Evolutionary conservation across 2,888 invertebrate genomes (phyloP).

Genomic region (Dasypogon diadema): DNA sequence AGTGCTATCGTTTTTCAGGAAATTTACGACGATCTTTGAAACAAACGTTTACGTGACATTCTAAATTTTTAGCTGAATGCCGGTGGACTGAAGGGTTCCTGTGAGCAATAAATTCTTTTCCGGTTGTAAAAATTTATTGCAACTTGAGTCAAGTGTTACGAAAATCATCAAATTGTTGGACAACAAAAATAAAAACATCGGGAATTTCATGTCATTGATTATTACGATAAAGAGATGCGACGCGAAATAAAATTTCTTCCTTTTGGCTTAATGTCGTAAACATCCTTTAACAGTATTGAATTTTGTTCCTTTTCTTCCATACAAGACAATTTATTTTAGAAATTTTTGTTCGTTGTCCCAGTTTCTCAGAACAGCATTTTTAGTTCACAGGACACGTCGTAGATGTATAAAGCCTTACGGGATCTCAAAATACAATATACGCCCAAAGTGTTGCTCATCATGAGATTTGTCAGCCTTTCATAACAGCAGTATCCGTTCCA

Average conservation of each 20-base stretch:
- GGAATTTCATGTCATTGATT: constrained; percentile 7
- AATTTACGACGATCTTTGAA: constrained; percentile 23
- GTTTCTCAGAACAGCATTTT: too few species aligned
- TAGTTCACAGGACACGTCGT: too few species aligned
- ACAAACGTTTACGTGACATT: constrained; percentile 45
- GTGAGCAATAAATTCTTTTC: constrained; percentile 38
- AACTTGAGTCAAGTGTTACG: constrained; percentile 27
- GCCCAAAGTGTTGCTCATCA: too few species aligned
- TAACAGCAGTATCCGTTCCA: too few species aligned
- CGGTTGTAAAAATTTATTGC: constrained; percentile 42
- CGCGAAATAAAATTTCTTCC: background rate
- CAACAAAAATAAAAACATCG: background rate
- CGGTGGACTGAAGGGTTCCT: constrained; percentile 23
- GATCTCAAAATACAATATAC: too few species aligned
- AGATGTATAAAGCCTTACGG: too few species aligned
- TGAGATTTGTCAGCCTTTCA: too few species aligned
- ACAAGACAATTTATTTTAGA: too few species aligned
- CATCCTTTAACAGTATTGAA: too few species aligned
- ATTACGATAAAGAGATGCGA: background rate
- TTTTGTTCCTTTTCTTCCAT: too few species aligned
- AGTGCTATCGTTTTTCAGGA: constrained; percentile 34
- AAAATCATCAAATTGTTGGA: constrained; percentile 30
- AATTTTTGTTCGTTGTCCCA: too few species aligned
- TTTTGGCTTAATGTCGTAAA: too few species aligned
- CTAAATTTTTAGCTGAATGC: background rate